Evolutionary conservation across 1,140 invertebrate species (phyloP), one percentile per base, ranked within the genome.

Genomic region (Caenorhabditis brenneri): DNA sequence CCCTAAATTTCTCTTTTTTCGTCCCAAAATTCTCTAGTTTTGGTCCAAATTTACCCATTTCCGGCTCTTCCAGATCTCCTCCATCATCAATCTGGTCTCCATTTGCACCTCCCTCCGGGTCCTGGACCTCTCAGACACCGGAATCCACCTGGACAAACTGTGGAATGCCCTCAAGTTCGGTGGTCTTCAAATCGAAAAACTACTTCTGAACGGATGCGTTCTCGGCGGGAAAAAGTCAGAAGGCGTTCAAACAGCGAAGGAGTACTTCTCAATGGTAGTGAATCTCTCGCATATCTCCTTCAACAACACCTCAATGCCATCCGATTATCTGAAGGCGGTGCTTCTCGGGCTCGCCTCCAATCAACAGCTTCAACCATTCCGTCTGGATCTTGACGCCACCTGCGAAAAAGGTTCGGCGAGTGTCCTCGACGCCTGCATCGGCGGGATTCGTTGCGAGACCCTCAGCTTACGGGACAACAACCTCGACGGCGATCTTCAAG

Each of bases 91-190:
- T 85, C 87, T 90, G 36, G 78, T 90, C 16, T 90, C 89, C 15
- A 81, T 91, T 27, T 89, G 88, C 69, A 86, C 69, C 16, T 84
- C 83, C 10, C 81, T 90, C 12, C 80, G 90, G 22, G 33, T 83
- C 42, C 69, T 90, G 46, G 90, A 90, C 55, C 81, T 90, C 4
- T 87, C 86, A 31, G 84, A 87, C 48, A 91, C 89, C 9, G 86
- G 87, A 55, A 42, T 89, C 36, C 53, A 60, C 19, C 51, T 89
- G 22, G 89, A 90, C 80, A 87, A 88, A 53, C 86, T 90, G 1
- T 90, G 89, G 89, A 69, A 87, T 16, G 87, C 88, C 3, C 80
- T 90, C 4, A 90, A 90, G 65, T 85, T 90, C 33, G 89, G 89
- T 19, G 90, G 90, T n/a, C 85, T 90, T n/a, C 88, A 87, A 78